Conservation (phyloP, 2,113 vertebrate genomes). For the Psilopsiagon aurifrons region DNA sequence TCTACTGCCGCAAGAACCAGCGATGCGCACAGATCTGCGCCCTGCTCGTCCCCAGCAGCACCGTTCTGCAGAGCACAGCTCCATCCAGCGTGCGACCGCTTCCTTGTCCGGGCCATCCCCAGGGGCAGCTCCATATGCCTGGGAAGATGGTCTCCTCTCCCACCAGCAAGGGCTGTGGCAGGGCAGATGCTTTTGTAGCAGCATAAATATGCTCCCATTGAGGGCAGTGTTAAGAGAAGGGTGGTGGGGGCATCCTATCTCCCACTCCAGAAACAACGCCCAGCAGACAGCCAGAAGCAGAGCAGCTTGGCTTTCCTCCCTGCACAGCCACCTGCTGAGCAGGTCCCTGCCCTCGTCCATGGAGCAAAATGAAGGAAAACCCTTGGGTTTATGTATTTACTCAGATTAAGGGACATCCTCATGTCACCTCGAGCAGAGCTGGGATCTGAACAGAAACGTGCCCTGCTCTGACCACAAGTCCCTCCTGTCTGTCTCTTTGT, state of each 20-base stretch:
- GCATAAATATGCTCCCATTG: background rate
- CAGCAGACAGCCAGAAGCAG: background rate
- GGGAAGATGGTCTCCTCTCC: background rate
- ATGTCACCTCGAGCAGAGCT: background rate
- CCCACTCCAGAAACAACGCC: no score
- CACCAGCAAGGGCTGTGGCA: background rate
- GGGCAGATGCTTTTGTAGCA: background rate
- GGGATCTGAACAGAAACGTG: background rate
- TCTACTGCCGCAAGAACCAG: background rate
- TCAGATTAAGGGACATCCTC: background rate
- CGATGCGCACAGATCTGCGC: fast-evolving
- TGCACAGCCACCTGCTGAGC: background rate
- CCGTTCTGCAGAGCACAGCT: fast-evolving
- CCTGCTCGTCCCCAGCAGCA: fast-evolving
- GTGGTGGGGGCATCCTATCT: no score
- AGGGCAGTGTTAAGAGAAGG: background rate
- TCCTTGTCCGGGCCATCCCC: background rate
- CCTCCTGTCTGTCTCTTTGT: background rate
- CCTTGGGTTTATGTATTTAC: background rate
- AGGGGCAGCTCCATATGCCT: fast-evolving
- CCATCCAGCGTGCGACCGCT: fast-evolving
- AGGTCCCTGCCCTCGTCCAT: background rate
- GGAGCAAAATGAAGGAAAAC: background rate
- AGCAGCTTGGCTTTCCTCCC: background rate
- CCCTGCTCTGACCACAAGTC: background rate